Conservation (phyloP, 2,888 invertebrate genomes). For the Beris morrisii region DNA sequence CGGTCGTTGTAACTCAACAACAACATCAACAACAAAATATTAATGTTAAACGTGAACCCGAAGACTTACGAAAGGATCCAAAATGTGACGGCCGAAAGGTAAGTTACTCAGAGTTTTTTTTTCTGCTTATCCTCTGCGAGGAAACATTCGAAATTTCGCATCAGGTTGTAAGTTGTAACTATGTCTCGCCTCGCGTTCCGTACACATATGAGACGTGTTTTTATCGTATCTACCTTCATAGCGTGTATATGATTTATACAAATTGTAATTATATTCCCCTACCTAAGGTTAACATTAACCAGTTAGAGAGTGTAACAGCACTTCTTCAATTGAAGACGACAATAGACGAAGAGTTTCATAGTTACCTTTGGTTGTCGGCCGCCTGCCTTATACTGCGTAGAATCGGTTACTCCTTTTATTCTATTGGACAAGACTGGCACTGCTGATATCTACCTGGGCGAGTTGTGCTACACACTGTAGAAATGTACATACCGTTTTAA, state of each 20-base stretch:
- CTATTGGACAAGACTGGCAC: slow-evolving; percentile 24
- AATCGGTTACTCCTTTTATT: slow-evolving; percentile 27
- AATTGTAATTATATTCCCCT: too few relatives aligned
- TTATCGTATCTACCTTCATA: too few relatives aligned
- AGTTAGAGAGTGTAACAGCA: too few relatives aligned
- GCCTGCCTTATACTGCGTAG: slow-evolving; percentile 14
- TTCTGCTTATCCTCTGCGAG: not conserved
- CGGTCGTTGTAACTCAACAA: slow-evolving; percentile 41
- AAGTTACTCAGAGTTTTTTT: slow-evolving; percentile 40
- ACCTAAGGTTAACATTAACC: too few relatives aligned
- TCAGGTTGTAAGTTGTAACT: too few relatives aligned
- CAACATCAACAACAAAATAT: slow-evolving; percentile 50
- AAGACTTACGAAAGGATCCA: slow-evolving; percentile 57
- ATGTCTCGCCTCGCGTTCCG: too few relatives aligned
- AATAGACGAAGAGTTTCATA: slow-evolving; percentile 19
- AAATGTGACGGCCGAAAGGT: slow-evolving; percentile 55
- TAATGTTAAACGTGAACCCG: slow-evolving; percentile 57
- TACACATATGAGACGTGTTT: too few relatives aligned
- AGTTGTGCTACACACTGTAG: slow-evolving; percentile 7
- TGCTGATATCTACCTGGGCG: slow-evolving; percentile 10
- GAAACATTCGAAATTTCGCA: not conserved
- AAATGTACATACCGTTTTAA: slow-evolving; percentile 24
- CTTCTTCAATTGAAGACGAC: slow-evolving; percentile 26
- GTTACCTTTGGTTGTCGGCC: not conserved
- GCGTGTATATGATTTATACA: too few relatives aligned